Percentiles rank a stretch among this genome's conserved stretches.
Evolutionary conservation across 2,888 invertebrate species (phyloP).

Genomic region (Synergus itoensis): DNA sequence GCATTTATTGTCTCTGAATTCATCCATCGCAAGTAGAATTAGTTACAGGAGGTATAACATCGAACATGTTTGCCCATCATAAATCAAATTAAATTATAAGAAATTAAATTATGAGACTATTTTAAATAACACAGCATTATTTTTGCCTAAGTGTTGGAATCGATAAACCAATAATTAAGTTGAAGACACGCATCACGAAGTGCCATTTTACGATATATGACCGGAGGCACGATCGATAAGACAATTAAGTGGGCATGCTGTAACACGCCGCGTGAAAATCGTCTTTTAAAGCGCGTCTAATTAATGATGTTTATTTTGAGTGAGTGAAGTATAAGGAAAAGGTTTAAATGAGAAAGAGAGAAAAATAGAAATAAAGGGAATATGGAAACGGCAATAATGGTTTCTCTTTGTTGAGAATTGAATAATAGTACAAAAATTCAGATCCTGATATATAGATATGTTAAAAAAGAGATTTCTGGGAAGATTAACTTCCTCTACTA

Average conservation of each 20-base stretch:
- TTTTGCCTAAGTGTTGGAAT: background rate
- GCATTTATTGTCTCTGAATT: slow-evolving; percentile 3
- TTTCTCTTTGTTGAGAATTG: background rate
- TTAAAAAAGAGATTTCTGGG: too few relatives aligned
- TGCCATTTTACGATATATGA: background rate
- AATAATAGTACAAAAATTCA: background rate
- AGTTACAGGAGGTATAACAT: too few relatives aligned
- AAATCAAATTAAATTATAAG: background rate
- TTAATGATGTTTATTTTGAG: slow-evolving; percentile 54
- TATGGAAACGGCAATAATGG: background rate
- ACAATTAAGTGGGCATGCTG: slow-evolving; percentile 61
- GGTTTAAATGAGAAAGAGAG: background rate
- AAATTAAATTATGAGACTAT: background rate
- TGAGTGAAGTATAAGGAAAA: slow-evolving; percentile 42
- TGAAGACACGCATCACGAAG: slow-evolving; percentile 17
- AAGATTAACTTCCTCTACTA: too few relatives aligned
- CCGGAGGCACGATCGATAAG: slow-evolving; percentile 52
- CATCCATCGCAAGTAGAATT: too few relatives aligned
- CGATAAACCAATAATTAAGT: slow-evolving; percentile 8
- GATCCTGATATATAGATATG: too few relatives aligned
- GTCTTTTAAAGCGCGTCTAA: slow-evolving; percentile 58
- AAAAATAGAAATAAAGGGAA: background rate
- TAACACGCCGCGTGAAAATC: slow-evolving; percentile 61
- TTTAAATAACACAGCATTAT: background rate
- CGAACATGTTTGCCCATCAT: background rate